These are phyloP conservation scores for Poeciliopsis occidentalis DNA, from an alignment of 2,113 vertebrate species.

Conservation along the genomic window DNA sequence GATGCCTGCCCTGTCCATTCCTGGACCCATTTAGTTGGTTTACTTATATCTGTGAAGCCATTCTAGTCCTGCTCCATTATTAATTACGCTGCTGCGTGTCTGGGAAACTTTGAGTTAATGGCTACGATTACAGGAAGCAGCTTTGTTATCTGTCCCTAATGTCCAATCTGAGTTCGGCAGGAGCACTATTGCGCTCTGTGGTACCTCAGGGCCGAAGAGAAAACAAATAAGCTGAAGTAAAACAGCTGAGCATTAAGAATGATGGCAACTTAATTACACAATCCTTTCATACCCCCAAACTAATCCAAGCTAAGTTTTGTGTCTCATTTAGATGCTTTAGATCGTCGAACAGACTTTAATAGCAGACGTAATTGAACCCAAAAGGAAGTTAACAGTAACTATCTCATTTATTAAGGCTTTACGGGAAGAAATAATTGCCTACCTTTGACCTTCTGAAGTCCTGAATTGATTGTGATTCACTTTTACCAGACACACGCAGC, in stretches of 20 bases:
- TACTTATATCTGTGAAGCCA: conserved; percentile 45
- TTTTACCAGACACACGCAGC: background rate
- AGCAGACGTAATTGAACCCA: background rate
- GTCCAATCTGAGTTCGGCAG: conserved; percentile 59
- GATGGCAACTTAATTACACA: conserved; percentile 18
- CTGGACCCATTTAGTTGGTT: conserved; percentile 37
- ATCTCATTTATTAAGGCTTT: background rate
- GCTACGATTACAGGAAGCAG: conserved; percentile 55
- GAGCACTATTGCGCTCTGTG: conserved; percentile 41
- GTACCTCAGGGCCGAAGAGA: conserved; percentile 50
- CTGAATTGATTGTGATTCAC: background rate
- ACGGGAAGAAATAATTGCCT: background rate
- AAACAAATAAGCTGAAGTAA: conserved; percentile 36
- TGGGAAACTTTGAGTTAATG: conserved; percentile 51
- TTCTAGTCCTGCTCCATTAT: conserved; percentile 22
- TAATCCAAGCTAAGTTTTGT: background rate
- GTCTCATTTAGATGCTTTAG: background rate
- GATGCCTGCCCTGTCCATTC: conserved; percentile 30
- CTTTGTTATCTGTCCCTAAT: conserved; percentile 52
- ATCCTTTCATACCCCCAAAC: conserved; percentile 3
- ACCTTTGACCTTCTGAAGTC: background rate
- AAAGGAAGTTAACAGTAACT: background rate
- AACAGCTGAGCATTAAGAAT: conserved; percentile 25
- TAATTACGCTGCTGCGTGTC: conserved; percentile 39
- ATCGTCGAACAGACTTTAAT: background rate